Conservation (phyloP, 2,888 invertebrate genomes). For the Yponomeuta sedellus region DNA sequence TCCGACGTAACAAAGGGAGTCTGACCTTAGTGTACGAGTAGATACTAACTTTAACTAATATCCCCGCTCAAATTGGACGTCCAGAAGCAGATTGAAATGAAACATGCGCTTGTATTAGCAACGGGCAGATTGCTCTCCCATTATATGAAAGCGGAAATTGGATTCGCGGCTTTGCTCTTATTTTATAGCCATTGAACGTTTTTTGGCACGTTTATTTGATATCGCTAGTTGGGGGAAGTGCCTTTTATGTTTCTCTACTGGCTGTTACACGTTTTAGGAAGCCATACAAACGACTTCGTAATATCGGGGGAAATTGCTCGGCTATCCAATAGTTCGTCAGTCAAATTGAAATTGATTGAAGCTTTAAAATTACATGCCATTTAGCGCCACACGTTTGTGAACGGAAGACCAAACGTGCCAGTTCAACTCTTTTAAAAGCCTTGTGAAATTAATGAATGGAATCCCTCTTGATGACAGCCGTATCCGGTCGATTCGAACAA, state of each 20-base stretch:
- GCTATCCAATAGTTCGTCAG: neutral
- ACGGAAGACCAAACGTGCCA: conserved; percentile 9
- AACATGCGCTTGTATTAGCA: conserved; percentile 11
- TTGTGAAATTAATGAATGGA: conserved; percentile 32
- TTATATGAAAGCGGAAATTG: conserved; percentile 40
- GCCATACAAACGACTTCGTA: neutral
- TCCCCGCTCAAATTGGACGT: neutral
- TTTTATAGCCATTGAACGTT: conserved; percentile 4
- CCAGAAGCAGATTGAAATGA: conserved; percentile 12
- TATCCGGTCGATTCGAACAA: conserved; percentile 44
- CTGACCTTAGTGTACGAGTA: too few species aligned
- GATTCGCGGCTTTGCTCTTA: conserved; percentile 23
- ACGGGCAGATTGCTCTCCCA: conserved; percentile 16
- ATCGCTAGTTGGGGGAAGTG: neutral
- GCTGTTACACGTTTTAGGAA: neutral
- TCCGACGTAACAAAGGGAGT: too few species aligned
- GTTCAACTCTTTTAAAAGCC: neutral
- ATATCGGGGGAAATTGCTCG: neutral
- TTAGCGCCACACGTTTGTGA: neutral
- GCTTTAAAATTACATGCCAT: neutral
- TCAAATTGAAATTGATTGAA: neutral
- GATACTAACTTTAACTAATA: neutral
- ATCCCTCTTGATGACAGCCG: conserved; percentile 47
- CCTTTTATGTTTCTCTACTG: neutral
- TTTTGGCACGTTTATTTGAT: neutral